A percentile compares a stretch with the other conserved stretches of the same genome.
phyloP scores from a whole-genome alignment of 2,113 vertebrate genomes.

The Tetrax tetrax region DNA sequence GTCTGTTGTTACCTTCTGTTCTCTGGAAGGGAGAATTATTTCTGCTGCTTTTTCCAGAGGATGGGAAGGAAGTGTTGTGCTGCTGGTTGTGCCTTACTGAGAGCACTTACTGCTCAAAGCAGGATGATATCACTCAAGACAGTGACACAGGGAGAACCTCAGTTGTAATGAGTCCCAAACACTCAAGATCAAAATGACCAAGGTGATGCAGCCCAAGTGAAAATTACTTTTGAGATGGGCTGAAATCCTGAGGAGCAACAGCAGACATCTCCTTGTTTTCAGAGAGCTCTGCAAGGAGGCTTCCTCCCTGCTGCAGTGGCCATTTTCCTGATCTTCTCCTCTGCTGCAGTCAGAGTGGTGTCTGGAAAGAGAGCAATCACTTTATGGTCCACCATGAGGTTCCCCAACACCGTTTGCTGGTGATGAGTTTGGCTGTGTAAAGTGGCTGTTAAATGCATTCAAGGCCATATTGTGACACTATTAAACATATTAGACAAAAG shows the following conservation, averaged over 20 bases:
- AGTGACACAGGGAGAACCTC: neutral
- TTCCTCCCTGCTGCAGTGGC: neutral
- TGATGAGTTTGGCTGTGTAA: neutral
- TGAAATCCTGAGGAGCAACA: neutral
- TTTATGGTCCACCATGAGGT: neutral
- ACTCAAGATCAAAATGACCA: neutral
- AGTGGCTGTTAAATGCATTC: neutral
- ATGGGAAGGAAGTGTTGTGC: neutral
- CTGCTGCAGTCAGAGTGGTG: neutral
- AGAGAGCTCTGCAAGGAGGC: neutral
- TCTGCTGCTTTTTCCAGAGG: neutral
- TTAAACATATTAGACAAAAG: neutral
- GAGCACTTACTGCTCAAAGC: neutral
- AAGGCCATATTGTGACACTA: neutral
- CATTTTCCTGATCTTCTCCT: neutral
- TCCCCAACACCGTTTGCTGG: neutral
- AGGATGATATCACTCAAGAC: neutral
- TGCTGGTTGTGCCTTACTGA: neutral
- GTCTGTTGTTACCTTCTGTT: neutral
- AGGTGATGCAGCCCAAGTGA: neutral
- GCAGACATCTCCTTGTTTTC: neutral
- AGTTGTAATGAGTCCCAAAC: neutral
- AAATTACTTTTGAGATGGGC: neutral
- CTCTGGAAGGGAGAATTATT: neutral
- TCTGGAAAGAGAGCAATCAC: neutral